These are phyloP conservation scores for Phylloscopus trochiloides DNA, from an alignment of 2,113 vertebrate species.

Conservation along the genomic window DNA sequence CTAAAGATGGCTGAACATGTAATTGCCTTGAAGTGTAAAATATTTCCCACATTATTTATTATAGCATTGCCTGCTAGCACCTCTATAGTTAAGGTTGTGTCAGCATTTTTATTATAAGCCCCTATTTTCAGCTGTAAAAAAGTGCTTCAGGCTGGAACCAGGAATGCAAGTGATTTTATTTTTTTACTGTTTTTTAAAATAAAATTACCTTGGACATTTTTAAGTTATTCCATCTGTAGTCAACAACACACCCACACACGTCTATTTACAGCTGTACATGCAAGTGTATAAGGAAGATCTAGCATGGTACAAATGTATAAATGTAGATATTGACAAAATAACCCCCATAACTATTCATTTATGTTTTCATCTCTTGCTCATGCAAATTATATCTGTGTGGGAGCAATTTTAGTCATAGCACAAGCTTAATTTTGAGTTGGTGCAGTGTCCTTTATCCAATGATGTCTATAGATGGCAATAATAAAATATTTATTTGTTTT, in stretches of 20 bases:
- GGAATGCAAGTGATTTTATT: slow-evolving; percentile 47
- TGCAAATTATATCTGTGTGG: neutral
- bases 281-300: neutral
- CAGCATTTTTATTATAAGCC: slow-evolving; percentile 77
- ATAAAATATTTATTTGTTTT: neutral
- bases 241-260: neutral
- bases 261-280: neutral
- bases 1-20: slow-evolving; percentile 79
- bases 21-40: slow-evolving; percentile 81
- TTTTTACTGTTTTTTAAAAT: slow-evolving; percentile 33
- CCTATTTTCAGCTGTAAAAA: slow-evolving; percentile 74
- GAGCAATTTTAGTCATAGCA: neutral
- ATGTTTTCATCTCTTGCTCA: neutral
- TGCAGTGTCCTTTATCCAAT: neutral
- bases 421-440: neutral
- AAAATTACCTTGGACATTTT: slow-evolving; percentile 46
- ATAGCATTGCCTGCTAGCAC: slow-evolving; percentile 65
- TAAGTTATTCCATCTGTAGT: slow-evolving; percentile 33
- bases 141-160: slow-evolving; percentile 67
- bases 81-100: slow-evolving; percentile 75
- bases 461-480: neutral
- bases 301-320: neutral
- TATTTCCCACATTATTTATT: slow-evolving; percentile 81
- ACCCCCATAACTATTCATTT: neutral
- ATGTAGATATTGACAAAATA: neutral